A percentile compares a stretch with the other conserved stretches of the same genome.
These are phyloP conservation scores for Engystomops pustulosus DNA, from an alignment of 2,113 vertebrate genomes.

Conservation along the genomic window DNA sequence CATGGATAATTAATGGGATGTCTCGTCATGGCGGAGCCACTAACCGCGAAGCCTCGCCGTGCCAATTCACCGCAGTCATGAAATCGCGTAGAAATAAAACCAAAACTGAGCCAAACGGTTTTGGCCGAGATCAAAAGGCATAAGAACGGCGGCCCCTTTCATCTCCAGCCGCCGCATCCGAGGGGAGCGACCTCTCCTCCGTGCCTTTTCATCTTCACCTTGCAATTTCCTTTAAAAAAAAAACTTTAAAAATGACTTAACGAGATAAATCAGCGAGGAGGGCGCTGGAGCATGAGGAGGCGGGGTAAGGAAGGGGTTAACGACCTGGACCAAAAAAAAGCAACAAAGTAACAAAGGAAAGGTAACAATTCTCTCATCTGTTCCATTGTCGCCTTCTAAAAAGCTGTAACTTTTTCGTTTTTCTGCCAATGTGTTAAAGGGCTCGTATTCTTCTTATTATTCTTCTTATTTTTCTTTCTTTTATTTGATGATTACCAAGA, in stretches of 20 bases:
- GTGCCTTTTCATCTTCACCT: slow-evolving; percentile 78
- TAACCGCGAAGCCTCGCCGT: slow-evolving; percentile 18
- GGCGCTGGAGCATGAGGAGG: background rate
- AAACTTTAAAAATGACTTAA: slow-evolving; percentile 73
- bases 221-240: slow-evolving; percentile 65
- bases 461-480: too few relatives aligned
- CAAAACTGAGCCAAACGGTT: slow-evolving; percentile 82
- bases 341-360: too few relatives aligned
- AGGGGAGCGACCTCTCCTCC: too few relatives aligned
- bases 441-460: too few relatives aligned
- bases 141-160: slow-evolving; percentile 79
- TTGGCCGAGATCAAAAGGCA: slow-evolving; percentile 76
- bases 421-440: too few relatives aligned
- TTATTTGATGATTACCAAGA: too few relatives aligned
- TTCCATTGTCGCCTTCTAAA: too few relatives aligned
- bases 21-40: too few relatives aligned
- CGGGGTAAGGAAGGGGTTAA: background rate
- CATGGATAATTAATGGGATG: too few relatives aligned
- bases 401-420: too few relatives aligned
- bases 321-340: too few relatives aligned
- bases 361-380: too few relatives aligned
- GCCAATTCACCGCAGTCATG: slow-evolving; percentile 67
- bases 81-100: slow-evolving; percentile 72
- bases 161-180: slow-evolving; percentile 77
- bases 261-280: slow-evolving; percentile 73